phyloP scores from a whole-genome alignment of 2,113 vertebrate species.

The Pseudopipra pipra region DNA sequence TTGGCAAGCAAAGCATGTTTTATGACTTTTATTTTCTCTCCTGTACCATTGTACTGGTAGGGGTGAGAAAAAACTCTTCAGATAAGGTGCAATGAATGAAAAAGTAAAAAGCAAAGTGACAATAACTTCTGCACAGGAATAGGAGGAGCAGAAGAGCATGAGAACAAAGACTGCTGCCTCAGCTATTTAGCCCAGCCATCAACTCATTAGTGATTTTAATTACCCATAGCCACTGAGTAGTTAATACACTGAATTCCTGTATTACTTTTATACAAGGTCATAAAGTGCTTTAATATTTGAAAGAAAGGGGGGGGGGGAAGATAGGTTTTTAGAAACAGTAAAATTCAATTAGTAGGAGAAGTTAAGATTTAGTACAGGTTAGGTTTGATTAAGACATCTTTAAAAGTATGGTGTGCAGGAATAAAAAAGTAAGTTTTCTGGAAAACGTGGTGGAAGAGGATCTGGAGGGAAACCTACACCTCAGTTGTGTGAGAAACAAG shows the following conservation, averaged over 20 bases:
- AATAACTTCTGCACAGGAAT: background rate
- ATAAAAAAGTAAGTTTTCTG: background rate
- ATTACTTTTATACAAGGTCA: background rate
- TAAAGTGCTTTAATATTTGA: background rate
- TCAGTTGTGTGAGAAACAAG: background rate
- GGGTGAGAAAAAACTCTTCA: background rate
- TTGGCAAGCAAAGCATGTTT: background rate
- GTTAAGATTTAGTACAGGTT: background rate
- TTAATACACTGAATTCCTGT: background rate
- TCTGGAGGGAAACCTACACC: background rate
- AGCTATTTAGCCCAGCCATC: background rate
- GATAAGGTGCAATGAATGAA: background rate
- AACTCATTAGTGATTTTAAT: background rate
- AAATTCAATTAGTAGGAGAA: background rate
- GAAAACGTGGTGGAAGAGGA: background rate
- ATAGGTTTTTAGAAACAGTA: background rate
- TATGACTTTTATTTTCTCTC: slow-evolving; percentile 30
- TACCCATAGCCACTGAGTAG: background rate
- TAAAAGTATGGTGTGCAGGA: background rate
- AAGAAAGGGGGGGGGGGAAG: background rate
- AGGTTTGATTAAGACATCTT: background rate
- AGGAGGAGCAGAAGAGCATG: background rate
- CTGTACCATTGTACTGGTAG: background rate
- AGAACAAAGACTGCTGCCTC: background rate
- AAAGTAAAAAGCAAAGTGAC: background rate